These are phyloP conservation scores for Beroe forskalii DNA, from an alignment of 37 sponge, comb jelly and placozoan species.

Conservation along the genomic window DNA sequence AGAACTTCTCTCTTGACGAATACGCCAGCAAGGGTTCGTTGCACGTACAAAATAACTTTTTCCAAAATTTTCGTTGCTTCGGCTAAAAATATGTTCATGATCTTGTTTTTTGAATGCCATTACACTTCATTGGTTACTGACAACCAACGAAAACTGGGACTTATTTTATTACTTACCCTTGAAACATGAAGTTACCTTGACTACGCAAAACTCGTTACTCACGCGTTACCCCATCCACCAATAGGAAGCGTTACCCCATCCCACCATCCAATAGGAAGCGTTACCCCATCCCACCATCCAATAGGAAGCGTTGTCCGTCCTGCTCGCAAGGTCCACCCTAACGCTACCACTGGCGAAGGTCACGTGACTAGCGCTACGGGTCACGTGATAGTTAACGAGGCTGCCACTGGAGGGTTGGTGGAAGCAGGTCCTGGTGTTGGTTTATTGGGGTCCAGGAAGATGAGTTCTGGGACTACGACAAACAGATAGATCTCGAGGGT, in stretches of 20 bases:
- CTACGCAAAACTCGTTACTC: too few species aligned
- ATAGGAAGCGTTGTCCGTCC: constrained; percentile 35
- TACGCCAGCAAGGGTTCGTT: constrained; percentile 68
- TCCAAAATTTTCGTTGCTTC: too few species aligned
- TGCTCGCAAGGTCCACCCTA: constrained; percentile 30
- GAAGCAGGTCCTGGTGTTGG: background rate
- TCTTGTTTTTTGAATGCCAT: too few species aligned
- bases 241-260: too few species aligned
- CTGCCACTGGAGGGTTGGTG: background rate
- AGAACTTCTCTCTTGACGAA: constrained; percentile 63
- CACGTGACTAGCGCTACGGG: background rate
- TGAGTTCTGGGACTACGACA: constrained; percentile 71
- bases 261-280: too few species aligned
- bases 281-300: background rate
- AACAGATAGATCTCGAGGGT: constrained; percentile 67
- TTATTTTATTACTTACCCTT: too few species aligned
- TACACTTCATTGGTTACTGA: too few species aligned
- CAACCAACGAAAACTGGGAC: too few species aligned
- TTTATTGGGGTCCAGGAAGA: background rate
- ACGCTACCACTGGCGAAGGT: background rate
- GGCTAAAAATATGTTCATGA: too few species aligned
- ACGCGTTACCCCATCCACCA: too few species aligned
- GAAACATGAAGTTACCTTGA: too few species aligned
- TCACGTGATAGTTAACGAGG: constrained; percentile 39
- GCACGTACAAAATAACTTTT: too few species aligned